phyloP scores from a whole-genome alignment of 2,888 invertebrate genomes.

The Eupithecia abbreviata region DNA sequence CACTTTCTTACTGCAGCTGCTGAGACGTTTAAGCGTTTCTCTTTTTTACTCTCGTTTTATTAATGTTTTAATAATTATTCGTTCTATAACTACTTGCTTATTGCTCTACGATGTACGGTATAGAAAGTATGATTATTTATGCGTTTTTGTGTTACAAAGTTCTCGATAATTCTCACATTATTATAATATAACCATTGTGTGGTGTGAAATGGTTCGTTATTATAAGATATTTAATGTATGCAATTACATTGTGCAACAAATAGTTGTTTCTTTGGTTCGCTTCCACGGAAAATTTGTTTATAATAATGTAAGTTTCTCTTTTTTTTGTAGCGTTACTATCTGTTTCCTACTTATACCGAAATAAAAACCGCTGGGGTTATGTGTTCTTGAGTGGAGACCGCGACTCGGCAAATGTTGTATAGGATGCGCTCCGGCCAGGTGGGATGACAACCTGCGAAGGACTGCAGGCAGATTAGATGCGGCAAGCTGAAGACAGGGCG shows the following conservation, averaged over 20 bases:
- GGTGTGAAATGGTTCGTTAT: conserved; percentile 36
- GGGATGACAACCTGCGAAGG: no score
- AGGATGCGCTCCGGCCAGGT: no score
- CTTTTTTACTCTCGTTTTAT: no score
- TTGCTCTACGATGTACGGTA: conserved; percentile 8
- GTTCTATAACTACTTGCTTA: conserved; percentile 2
- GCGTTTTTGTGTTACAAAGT: conserved; percentile 29
- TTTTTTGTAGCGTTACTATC: not conserved
- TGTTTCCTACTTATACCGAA: not conserved
- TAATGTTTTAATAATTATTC: not conserved
- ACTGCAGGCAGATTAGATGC: no score
- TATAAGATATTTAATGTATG: conserved; percentile 27
- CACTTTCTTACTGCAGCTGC: not conserved
- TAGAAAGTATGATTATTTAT: conserved; percentile 32
- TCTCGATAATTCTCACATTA: conserved; percentile 39
- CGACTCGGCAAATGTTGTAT: no score
- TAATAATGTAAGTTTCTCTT: conserved; percentile 4
- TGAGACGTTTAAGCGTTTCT: not conserved
- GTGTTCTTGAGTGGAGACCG: no score
- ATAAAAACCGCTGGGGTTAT: no score
- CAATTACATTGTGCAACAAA: conserved; percentile 29
- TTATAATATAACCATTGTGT: conserved; percentile 38
- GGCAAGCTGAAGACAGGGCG: no score
- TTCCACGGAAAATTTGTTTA: conserved; percentile 4
- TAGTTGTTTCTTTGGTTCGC: conserved; percentile 18